These are phyloP conservation scores for Drosophila eohydei DNA, from an alignment of 2,888 invertebrate species.

Conservation along the genomic window DNA sequence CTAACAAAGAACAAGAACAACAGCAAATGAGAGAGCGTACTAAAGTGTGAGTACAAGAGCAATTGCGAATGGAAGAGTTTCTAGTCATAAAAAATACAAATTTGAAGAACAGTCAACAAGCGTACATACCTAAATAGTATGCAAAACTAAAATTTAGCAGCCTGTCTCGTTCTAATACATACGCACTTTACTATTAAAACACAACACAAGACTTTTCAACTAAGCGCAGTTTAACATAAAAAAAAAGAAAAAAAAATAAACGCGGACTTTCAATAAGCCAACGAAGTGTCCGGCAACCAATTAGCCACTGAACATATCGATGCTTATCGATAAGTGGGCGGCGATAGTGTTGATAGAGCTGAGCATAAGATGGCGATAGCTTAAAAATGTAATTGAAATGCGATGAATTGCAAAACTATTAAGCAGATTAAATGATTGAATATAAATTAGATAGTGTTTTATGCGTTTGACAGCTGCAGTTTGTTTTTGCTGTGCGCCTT, in stretches of 20 bases:
- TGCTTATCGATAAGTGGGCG: slow-evolving; percentile 20
- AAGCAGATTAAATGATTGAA: slow-evolving; percentile 1
- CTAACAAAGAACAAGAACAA: slow-evolving; percentile 60
- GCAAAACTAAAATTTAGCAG: neutral
- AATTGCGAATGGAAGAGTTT: neutral
- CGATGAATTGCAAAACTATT: slow-evolving; percentile 8
- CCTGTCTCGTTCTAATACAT: slow-evolving; percentile 12
- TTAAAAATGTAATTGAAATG: neutral
- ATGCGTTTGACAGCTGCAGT: neutral
- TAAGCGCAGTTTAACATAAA: neutral
- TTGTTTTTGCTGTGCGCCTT: slow-evolving; percentile 11
- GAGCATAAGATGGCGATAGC: slow-evolving; percentile 2
- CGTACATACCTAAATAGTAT: neutral
- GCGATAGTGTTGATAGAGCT: neutral
- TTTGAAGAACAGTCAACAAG: neutral
- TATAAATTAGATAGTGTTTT: neutral
- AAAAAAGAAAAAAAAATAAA: neutral
- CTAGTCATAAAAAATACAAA: neutral
- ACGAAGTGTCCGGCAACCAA: slow-evolving; percentile 2
- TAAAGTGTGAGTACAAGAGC: slow-evolving; percentile 21
- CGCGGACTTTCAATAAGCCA: neutral
- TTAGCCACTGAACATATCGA: slow-evolving; percentile 16
- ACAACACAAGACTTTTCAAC: slow-evolving; percentile 1
- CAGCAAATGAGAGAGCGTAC: slow-evolving; percentile 31
- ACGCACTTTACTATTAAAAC: slow-evolving; percentile 1